Percentiles rank a stretch among this genome's conserved stretches.
These are phyloP conservation scores for Mystacornis crossleyi DNA, from an alignment of 2,113 vertebrate genomes.

Conservation along the genomic window DNA sequence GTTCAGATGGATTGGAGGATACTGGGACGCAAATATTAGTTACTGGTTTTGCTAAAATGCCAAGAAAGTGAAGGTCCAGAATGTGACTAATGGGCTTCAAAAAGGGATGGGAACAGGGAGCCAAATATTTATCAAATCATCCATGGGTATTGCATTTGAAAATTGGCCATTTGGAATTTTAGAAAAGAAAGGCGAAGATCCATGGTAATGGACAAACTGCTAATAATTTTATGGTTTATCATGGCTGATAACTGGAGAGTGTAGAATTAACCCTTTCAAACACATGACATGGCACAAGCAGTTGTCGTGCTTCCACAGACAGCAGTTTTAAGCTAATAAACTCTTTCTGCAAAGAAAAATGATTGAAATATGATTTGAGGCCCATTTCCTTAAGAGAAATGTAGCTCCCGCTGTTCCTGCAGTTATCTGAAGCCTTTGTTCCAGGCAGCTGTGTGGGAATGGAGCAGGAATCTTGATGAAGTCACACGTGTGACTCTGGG, in stretches of 20 bases:
- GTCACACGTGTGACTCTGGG: background rate
- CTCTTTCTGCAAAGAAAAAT: background rate
- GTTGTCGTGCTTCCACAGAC: background rate
- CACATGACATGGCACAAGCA: background rate
- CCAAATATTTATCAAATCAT: background rate
- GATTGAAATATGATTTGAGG: background rate
- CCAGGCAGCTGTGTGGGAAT: rapidly evolving
- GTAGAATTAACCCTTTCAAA: background rate
- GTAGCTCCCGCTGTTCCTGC: background rate
- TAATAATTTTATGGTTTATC: background rate
- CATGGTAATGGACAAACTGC: background rate
- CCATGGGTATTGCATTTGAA: background rate
- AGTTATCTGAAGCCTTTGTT: background rate
- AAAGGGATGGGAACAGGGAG: background rate
- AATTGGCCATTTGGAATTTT: background rate
- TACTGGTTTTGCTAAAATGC: background rate
- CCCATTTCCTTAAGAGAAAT: background rate
- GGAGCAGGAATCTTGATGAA: background rate
- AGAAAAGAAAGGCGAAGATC: background rate
- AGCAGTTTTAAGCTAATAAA: background rate
- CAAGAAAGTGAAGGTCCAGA: background rate
- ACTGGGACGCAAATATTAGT: background rate
- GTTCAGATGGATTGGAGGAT: background rate
- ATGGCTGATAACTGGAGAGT: background rate
- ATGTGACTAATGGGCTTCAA: background rate